A percentile compares a stretch with the other conserved stretches of the same genome.
Conservation (phyloP, 2,113 vertebrate genomes). For the Chiloscyllium plagiosum region DNA sequence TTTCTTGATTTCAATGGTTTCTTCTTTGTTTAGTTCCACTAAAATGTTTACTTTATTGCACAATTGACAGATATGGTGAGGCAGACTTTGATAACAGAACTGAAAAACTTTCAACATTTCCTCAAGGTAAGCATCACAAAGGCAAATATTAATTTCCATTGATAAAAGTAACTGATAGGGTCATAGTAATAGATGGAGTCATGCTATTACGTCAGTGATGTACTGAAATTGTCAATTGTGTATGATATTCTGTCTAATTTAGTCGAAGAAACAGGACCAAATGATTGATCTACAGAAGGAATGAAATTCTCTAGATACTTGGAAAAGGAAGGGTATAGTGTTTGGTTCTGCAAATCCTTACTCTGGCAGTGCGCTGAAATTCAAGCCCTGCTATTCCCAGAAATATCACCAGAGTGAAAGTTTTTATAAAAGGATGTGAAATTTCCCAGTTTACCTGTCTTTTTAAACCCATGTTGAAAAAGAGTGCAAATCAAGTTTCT, state of each 20-base stretch:
- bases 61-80: slow-evolving; percentile 58
- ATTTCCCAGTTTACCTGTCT: too few relatives aligned
- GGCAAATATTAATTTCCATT: background rate
- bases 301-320: too few relatives aligned
- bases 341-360: too few relatives aligned
- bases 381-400: too few relatives aligned
- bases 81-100: slow-evolving; percentile 46
- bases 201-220: background rate
- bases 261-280: background rate
- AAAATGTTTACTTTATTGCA: slow-evolving; percentile 37
- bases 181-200: background rate
- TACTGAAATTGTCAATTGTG: background rate
- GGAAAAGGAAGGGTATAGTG: too few relatives aligned
- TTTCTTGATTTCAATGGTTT: background rate
- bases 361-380: too few relatives aligned
- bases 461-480: too few relatives aligned
- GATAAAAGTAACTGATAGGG: background rate
- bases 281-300: background rate
- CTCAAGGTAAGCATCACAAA: slow-evolving; percentile 49
- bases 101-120: slow-evolving; percentile 50
- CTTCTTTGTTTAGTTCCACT: background rate
- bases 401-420: too few relatives aligned
- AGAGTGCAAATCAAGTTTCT: too few relatives aligned
- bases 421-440: too few relatives aligned
- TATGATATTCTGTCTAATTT: background rate